Evolutionary conservation across 1,140 invertebrate species (phyloP).

Genomic region (Drosophila albomicans): DNA sequence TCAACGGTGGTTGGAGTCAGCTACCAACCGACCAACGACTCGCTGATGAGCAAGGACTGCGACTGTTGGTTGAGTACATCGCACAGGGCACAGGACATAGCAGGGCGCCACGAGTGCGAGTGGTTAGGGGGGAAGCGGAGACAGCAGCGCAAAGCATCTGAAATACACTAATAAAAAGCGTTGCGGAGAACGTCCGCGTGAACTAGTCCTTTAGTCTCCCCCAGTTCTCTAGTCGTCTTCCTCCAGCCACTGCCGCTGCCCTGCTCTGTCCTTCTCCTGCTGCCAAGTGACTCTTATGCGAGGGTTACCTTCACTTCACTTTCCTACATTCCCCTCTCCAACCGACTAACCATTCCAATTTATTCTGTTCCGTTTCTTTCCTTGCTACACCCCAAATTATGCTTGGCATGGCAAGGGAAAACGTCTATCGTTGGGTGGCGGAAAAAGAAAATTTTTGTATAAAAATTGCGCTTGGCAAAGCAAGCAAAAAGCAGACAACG

Average conservation of each 20-base stretch:
- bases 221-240: slow-evolving; percentile 16
- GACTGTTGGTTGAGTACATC: slow-evolving; percentile 38
- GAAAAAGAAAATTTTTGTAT: slow-evolving; percentile 78
- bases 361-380: slow-evolving; percentile 22
- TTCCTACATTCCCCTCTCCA: slow-evolving; percentile 1
- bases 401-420: slow-evolving; percentile 20
- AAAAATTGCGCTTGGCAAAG: slow-evolving; percentile 78
- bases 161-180: slow-evolving; percentile 57
- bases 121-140: neutral
- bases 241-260: neutral
- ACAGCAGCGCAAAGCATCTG: slow-evolving; percentile 35
- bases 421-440: slow-evolving; percentile 24
- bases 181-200: slow-evolving; percentile 56
- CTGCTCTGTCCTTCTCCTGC: slow-evolving; percentile 1
- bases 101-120: neutral
- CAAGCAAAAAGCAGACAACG: slow-evolving; percentile 66
- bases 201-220: slow-evolving; percentile 62
- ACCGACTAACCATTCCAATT: neutral
- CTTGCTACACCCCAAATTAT: slow-evolving; percentile 55
- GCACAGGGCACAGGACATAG: slow-evolving; percentile 19
- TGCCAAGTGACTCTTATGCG: slow-evolving; percentile 58
- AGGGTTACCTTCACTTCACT: slow-evolving; percentile 36
- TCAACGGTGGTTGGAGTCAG: slow-evolving; percentile 20
- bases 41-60: slow-evolving; percentile 77
- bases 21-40: slow-evolving; percentile 30